A percentile compares a stretch with the other conserved stretches of the same genome.
Evolutionary conservation across 2,888 invertebrate species (phyloP).

Genomic region (Corythucha ciliata): DNA sequence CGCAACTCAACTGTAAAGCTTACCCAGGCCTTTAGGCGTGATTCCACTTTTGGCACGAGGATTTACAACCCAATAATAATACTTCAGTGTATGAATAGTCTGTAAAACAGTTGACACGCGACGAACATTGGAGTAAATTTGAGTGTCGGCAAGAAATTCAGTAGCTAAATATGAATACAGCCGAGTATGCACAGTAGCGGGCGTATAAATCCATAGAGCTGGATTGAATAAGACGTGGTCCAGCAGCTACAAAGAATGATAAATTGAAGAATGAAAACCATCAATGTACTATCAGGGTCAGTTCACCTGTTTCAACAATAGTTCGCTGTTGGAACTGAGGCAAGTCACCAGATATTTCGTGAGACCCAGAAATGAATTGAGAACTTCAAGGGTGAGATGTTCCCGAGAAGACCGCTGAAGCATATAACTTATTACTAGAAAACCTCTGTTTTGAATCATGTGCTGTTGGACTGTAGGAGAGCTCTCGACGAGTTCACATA

Average conservation of each 20-base stretch:
- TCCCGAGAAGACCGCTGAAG: conserved; percentile 86
- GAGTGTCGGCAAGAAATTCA: conserved; percentile 96
- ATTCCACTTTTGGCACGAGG: conserved; percentile 92
- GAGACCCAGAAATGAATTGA: conserved; percentile 81
- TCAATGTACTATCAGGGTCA: conserved; percentile 4
- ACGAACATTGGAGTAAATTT: conserved; percentile 92
- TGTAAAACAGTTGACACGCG: conserved; percentile 95
- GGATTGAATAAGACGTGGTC: conserved; percentile 99
- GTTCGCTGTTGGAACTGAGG: conserved; percentile 83
- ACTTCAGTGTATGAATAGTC: conserved; percentile 96
- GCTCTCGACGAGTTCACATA: conserved; percentile 93
- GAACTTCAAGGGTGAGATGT: conserved; percentile 87
- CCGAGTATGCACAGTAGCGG: conserved; percentile 86
- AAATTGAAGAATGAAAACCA: not conserved
- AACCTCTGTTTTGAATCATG: conserved; percentile 97
- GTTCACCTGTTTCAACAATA: conserved; percentile 80
- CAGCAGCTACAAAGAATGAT: conserved; percentile 73
- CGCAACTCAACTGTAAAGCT: conserved; percentile 38
- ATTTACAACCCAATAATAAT: conserved; percentile 98
- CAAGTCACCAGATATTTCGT: conserved; percentile 90
- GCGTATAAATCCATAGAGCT: conserved; percentile 96
- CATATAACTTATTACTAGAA: conserved; percentile 95
- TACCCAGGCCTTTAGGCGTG: conserved; percentile 88
- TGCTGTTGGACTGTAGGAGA: conserved; percentile 98
- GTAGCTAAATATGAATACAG: conserved; percentile 96